Evolutionary conservation across 2,797 vertebrate genomes (phyloP), one percentile per base, ranked within the genome.

Genomic region (Gymnocypris eckloni): DNA sequence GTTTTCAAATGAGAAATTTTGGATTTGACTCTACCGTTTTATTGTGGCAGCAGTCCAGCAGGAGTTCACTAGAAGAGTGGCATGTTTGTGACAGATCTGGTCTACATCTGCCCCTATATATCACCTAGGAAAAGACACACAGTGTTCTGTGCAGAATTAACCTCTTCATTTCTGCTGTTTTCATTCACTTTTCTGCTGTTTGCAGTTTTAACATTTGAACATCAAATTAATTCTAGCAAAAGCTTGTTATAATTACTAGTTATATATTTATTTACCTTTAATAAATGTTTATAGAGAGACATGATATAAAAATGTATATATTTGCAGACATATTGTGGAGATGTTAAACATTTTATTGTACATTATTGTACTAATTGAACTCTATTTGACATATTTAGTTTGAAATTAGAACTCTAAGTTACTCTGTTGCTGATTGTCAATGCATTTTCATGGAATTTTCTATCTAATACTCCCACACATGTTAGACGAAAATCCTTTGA

Each of bases 1-100:
- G 2, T 28, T 59, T 77, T 61, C 18, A 13, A 64, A 83, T 45
- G 2, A 45, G 5, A 84, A 41, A 52, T 48, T 20, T 61, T 1
- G 1, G 2, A 7, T 54, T 61, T 54, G 73, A 9, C 43, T 80
- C 2, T 85, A 85, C 84, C 77, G 50, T 85, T 80, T 85, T 41
- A 43, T 70, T 78, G 77, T 71, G 69, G 82, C 84, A 33, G 66
- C 86, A 59, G 80, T 86, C 88, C 88, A 89, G 71, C 90, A 89
- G 92, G 85, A 25, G 90, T 91, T 90, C 64, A 90, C 89, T 88
- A 92, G 89, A 93, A 90, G 88, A 88, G 91, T 90, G 92, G 90
- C 93, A 92, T 93, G 93, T 93, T 93, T 92, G 90, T 90, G 87
- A 92, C 90, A 92, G 83, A 86, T 89, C 83, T 83, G 90, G 89